phyloP scores from a whole-genome alignment of 2,113 vertebrate species.

The Anser cygnoides region DNA sequence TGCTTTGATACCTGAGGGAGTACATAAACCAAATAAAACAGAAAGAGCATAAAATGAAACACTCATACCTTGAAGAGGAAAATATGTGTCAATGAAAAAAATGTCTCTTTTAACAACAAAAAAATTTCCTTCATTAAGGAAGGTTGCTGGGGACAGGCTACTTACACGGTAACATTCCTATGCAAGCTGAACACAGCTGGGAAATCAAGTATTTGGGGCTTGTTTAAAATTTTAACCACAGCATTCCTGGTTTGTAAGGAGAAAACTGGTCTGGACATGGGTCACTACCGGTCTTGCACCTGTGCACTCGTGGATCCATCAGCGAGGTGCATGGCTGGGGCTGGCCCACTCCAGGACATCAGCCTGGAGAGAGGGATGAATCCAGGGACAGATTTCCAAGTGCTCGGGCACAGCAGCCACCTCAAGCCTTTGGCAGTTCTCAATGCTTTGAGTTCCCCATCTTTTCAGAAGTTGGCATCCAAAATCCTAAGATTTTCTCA shows the following conservation, averaged over 20 bases:
- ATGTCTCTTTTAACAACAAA: background rate
- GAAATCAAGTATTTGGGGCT: background rate
- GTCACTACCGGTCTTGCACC: background rate
- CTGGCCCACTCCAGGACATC: background rate
- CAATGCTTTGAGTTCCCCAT: background rate
- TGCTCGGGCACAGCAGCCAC: background rate
- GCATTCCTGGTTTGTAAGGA: background rate
- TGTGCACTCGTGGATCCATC: background rate
- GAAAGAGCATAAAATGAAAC: conserved; percentile 58
- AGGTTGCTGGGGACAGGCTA: background rate
- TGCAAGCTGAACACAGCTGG: background rate
- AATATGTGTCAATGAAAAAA: background rate
- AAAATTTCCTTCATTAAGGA: background rate
- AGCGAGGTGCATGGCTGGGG: background rate
- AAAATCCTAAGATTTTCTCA: background rate
- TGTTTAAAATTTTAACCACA: background rate
- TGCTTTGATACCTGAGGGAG: conserved; percentile 51
- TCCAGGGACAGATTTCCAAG: background rate
- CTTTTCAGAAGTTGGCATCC: background rate
- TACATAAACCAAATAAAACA: conserved; percentile 5
- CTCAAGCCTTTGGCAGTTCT: background rate
- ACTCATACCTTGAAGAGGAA: conserved; percentile 48
- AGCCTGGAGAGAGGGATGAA: background rate
- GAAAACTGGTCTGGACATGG: background rate
- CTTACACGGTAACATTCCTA: background rate